A percentile compares a stretch with the other conserved stretches of the same genome.
These are phyloP conservation scores for Corbicula japonica DNA, from an alignment of 2,888 invertebrate species.

Conservation along the genomic window DNA sequence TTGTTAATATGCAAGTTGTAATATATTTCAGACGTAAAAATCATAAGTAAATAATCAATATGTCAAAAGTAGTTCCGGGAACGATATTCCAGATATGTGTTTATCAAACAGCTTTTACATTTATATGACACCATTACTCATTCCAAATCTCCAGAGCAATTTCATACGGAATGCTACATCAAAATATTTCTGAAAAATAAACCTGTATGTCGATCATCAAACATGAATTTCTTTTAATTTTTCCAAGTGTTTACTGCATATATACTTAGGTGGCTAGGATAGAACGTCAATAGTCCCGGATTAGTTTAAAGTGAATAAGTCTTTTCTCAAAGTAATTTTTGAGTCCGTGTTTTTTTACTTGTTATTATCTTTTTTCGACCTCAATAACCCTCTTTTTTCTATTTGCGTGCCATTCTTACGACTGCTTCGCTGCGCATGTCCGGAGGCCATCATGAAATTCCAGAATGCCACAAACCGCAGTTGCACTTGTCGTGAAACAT, in stretches of 20 bases:
- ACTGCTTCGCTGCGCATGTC: too few species aligned
- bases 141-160: background rate
- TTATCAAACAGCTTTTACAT: constrained; percentile 12
- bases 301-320: too few species aligned
- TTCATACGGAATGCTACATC: constrained; percentile 16
- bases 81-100: constrained; percentile 22
- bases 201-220: background rate
- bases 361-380: too few species aligned
- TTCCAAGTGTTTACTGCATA: background rate
- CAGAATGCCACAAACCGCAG: too few species aligned
- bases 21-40: constrained; percentile 6
- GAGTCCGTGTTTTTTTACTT: too few species aligned
- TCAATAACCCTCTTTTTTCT: too few species aligned
- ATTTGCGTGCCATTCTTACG: too few species aligned
- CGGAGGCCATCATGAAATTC: too few species aligned
- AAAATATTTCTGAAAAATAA: background rate
- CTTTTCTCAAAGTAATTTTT: too few species aligned
- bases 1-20: background rate
- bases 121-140: constrained; percentile 16
- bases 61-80: background rate
- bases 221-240: background rate
- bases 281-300: too few species aligned
- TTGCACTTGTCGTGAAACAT: too few species aligned
- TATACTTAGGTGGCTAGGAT: too few species aligned
- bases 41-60: constrained; percentile 22